Evolutionary conservation across 2,797 vertebrate genomes (phyloP).

Genomic region (Paramormyrops hopkinsi): DNA sequence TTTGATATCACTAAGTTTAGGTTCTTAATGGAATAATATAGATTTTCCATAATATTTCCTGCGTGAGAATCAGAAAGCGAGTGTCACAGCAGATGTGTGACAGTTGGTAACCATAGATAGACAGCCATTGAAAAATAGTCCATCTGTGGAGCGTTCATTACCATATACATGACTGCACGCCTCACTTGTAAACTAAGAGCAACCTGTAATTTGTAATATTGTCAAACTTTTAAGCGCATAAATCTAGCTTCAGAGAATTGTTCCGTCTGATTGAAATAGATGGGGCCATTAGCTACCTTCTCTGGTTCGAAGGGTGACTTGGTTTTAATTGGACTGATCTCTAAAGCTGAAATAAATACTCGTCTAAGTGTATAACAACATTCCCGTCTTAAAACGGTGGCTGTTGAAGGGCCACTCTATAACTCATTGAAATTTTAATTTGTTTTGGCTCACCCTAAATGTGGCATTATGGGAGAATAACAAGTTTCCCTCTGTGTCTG

Average conservation of each 20-base stretch:
- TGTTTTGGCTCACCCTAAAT: neutral
- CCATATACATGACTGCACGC: neutral
- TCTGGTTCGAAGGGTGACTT: neutral
- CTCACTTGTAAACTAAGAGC: neutral
- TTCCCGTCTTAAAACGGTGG: neutral
- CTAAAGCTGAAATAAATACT: neutral
- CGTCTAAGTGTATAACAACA: neutral
- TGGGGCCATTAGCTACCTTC: neutral
- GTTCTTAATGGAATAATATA: neutral
- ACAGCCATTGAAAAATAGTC: neutral
- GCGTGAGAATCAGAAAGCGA: neutral
- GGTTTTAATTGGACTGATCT: conserved; percentile 6
- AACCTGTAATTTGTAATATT: neutral
- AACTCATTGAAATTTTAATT: conserved; percentile 8
- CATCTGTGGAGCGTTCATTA: neutral
- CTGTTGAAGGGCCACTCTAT: neutral
- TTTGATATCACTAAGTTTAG: neutral
- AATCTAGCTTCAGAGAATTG: neutral
- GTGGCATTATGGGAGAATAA: neutral
- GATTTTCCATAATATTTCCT: neutral
- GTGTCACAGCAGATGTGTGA: neutral
- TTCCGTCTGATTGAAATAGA: neutral
- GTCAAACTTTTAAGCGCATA: neutral
- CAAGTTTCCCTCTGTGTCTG: neutral
- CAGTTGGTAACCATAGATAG: neutral